Conservation (phyloP, 2,113 vertebrate genomes). For the Oncorhynchus nerka region DNA sequence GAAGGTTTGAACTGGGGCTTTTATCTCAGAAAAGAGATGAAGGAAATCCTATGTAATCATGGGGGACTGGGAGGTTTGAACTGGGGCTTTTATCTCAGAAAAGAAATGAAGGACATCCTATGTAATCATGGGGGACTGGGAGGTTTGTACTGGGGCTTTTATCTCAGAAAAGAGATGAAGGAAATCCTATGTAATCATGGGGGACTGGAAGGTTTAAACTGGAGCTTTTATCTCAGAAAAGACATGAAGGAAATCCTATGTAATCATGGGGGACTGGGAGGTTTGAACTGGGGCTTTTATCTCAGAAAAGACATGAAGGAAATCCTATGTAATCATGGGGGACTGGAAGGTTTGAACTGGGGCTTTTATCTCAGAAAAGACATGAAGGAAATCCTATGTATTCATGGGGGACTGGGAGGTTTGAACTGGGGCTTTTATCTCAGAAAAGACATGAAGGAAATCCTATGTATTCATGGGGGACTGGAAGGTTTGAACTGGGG, state of each 20-base stretch:
- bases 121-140: background rate
- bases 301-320: slow-evolving; percentile 10
- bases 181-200: too few relatives aligned
- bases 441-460: slow-evolving; percentile 1
- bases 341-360: slow-evolving; percentile 33
- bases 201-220: slow-evolving; percentile 34
- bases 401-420: slow-evolving; percentile 14
- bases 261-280: background rate
- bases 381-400: too few relatives aligned
- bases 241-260: too few relatives aligned
- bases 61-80: slow-evolving; percentile 33
- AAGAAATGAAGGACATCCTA: slow-evolving; percentile 10
- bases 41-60: slow-evolving; percentile 28
- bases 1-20: slow-evolving; percentile 43
- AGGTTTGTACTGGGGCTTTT: slow-evolving; percentile 45
- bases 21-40: slow-evolving; percentile 22
- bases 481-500: slow-evolving; percentile 34
- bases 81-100: slow-evolving; percentile 34
- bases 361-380: slow-evolving; percentile 33
- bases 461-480: too few relatives aligned
- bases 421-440: slow-evolving; percentile 47
- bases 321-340: too few relatives aligned
- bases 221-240: slow-evolving; percentile 33
- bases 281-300: slow-evolving; percentile 49
- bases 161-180: slow-evolving; percentile 20